A percentile compares a stretch with the other conserved stretches of the same genome.
Conservation (phyloP, 2,113 vertebrate species). For the Leucopsar rothschildi region DNA sequence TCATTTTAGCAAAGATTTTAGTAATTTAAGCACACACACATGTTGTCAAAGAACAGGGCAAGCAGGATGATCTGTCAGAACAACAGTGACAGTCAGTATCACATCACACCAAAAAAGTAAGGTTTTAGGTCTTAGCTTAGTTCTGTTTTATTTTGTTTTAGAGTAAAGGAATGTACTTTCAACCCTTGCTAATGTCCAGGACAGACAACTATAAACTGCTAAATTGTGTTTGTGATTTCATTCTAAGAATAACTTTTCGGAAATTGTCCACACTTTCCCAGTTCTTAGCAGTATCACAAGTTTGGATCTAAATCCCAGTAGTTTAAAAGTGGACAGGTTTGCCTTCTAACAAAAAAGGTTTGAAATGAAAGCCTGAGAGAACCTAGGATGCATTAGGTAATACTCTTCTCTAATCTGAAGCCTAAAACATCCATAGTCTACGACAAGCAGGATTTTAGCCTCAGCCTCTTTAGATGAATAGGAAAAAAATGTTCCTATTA, state of each 20-base stretch:
- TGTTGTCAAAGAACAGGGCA: not conserved
- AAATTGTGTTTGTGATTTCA: not conserved
- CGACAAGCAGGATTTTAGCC: not conserved
- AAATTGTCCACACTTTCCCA: not conserved
- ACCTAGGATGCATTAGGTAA: not conserved
- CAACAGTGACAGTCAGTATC: not conserved
- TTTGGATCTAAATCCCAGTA: not conserved
- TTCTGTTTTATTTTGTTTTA: not conserved
- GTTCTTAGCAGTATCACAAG: not conserved
- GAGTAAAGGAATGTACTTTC: not conserved
- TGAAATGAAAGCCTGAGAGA: not conserved
- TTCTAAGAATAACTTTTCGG: not conserved
- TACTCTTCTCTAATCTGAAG: not conserved
- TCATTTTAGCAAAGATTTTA: not conserved
- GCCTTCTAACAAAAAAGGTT: not conserved
- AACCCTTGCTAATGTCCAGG: not conserved
- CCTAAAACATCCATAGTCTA: not conserved
- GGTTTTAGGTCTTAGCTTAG: not conserved
- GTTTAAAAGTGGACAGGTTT: not conserved
- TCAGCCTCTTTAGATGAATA: not conserved
- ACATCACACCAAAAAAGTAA: fast-evolving
- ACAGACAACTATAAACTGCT: not conserved
- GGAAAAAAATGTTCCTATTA: not conserved
- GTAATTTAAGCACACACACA: not conserved
- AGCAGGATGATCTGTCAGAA: not conserved